Base-by-base conservation (phyloP, 2,113 vertebrate genomes). In the Syngnathus scovelli region DNA sequence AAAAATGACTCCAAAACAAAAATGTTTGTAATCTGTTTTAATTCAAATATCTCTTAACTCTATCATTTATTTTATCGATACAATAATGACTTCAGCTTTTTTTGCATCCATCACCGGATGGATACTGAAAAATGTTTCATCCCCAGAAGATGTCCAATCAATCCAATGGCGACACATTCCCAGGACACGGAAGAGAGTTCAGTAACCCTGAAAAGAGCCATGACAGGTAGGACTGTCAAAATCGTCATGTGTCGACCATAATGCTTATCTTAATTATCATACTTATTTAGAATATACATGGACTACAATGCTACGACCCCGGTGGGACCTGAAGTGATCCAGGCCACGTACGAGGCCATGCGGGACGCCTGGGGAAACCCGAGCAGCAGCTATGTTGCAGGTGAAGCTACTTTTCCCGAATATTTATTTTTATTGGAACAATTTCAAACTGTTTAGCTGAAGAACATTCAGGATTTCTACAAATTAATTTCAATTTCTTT, bases 241-340 rank as follows among this genome's bases (percentile, higher is more conserved):
- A 43, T 11, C n/a, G n/a, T n/a, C n/a, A n/a, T n/a, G n/a, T n/a
- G 9, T 12, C 10, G 2, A 27, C 5, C n/a, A 55, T 9, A 55
- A 58, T 36, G 13, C 55, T 58, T 18, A 16, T 36, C 18, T 18
- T 10, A 65, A 65, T 51, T 19, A 36, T 2, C 18, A 12, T 36
- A 36, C 10, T 51, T 1, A 48, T 48, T 37, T 38, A 94, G 87
- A n/a, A 86, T 98, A 51, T 98, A 98, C 63, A 91, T 98, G 92
- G 97, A 98, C 88, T 88, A 94, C 71, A 99, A 98, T 0, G 96
- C 97, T 13, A 99, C 96, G 0, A 98, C 96, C 0, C 95, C 96
- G 0, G 64, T 92, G 75, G 93, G 94, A 27, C 89, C 92, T 0
- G 93, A 94, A 51, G 96, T 91, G 3, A 86, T 93, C 13, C 80